Base-by-base conservation (phyloP, 2,888 invertebrate genomes). In the Chloroclysta siterata region DNA sequence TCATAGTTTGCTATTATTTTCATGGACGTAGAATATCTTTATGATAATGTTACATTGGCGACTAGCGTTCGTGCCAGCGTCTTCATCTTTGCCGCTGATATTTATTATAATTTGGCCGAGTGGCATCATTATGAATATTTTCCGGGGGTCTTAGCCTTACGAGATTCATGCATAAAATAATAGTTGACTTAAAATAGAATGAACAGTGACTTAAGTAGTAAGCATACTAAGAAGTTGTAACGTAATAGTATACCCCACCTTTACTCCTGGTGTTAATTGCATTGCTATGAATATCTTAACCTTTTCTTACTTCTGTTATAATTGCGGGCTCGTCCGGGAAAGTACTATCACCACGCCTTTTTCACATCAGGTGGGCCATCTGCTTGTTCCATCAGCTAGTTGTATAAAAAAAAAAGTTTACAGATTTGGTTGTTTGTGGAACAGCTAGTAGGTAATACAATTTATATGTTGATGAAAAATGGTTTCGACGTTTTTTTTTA, bases 11-110 rank as follows among this genome's bases (percentile, higher is more conserved):
- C 63, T 55, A 72, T 74, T 68, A 74, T 75, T 74, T 78, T 76
- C 73, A 76, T 78, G 70, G 74, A 69, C 70, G 67, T 72, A 73
- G 67, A 70, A 72, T 72, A 72, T 73, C 70, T 72, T 77, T 78
- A 77, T 76, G 75, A 55, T 78, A 78, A 78, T 76, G 71, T 76
- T 14, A 56, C 70, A 70, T 66, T 72, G 65, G 51, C 54, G 70
- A 29, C 69, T 70, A 63, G 63, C 67, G 67, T 69, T 72, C 72
- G 72, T 69, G 54, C 46, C 53, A 53, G 47, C 53, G 17, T 48
- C n/a, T 51, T 51, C 29, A 46, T 61, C 44, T 57, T 51, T 54
- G 57, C 61, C 28, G 33, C 51, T 46, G 46, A 53, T 65, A 53
- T 57, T 53, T 56, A 57, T 59, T 65, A 60, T 53, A 56, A 56